Evolutionary conservation across 2,797 vertebrate species (phyloP).

Genomic region (Lycodopsis pacificus): DNA sequence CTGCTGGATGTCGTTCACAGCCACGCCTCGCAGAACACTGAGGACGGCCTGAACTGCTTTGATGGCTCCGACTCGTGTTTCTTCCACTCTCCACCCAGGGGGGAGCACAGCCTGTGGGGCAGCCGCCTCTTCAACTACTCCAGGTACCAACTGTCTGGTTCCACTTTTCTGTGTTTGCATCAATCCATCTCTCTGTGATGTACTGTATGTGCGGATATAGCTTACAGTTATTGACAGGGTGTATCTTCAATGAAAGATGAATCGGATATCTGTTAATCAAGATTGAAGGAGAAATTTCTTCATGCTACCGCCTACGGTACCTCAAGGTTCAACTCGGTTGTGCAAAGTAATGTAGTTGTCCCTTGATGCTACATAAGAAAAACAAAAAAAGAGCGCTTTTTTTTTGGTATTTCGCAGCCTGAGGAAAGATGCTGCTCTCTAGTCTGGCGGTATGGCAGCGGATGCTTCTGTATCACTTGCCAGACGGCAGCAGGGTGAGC

Average conservation of each 20-base stretch:
- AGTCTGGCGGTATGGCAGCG: not conserved
- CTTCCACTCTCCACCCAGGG: constrained; percentile 92
- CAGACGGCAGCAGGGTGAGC: constrained; percentile 14
- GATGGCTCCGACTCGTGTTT: constrained; percentile 95
- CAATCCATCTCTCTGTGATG: not conserved
- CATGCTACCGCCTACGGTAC: not conserved
- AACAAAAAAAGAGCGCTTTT: not conserved
- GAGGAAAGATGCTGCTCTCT: constrained; percentile 1
- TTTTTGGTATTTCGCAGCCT: not conserved
- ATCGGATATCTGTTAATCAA: not conserved
- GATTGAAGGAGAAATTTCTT: not conserved
- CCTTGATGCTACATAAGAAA: not conserved
- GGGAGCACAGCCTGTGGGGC: constrained; percentile 91
- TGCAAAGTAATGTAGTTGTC: not conserved
- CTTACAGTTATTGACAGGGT: not conserved
- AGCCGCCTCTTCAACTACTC: constrained; percentile 96
- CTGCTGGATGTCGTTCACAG: constrained; percentile 96
- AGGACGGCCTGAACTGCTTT: constrained; percentile 94
- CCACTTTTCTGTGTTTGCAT: not conserved
- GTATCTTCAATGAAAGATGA: not conserved
- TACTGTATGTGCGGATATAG: not conserved
- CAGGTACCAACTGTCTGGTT: constrained; percentile 80
- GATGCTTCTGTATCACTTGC: not conserved
- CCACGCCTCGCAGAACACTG: constrained; percentile 95
- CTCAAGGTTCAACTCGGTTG: not conserved